Evolutionary conservation across 2,113 vertebrate species (phyloP).

Genomic region (Melanerpes aurifrons): DNA sequence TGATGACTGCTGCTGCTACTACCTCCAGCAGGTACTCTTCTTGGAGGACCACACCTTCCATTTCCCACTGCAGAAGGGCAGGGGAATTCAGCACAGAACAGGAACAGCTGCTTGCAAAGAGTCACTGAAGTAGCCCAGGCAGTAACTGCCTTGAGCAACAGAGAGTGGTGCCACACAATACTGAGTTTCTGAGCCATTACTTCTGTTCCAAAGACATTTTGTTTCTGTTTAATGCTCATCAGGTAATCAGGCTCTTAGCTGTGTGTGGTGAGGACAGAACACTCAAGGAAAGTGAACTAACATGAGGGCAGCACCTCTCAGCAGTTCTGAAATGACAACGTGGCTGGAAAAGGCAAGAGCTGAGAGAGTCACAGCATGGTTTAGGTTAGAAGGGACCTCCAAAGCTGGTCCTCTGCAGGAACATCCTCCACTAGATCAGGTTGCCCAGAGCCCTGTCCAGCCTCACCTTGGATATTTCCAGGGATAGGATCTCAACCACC

Average conservation of each 20-base stretch:
- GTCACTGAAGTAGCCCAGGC: fast-evolving
- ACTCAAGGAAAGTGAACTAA: background rate
- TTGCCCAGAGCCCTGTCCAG: too few relatives aligned
- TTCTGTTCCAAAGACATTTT: background rate
- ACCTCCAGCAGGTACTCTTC: fast-evolving
- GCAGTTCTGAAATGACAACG: background rate
- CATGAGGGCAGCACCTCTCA: background rate
- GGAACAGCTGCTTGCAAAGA: too few relatives aligned
- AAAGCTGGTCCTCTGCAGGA: too few relatives aligned
- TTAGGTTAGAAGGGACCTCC: too few relatives aligned
- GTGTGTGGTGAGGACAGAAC: background rate
- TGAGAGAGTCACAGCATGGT: too few relatives aligned
- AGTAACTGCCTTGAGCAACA: background rate
- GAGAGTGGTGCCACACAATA: too few relatives aligned
- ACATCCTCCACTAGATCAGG: too few relatives aligned
- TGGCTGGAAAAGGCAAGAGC: background rate
- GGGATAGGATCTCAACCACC: too few relatives aligned
- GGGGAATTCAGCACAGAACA: background rate
- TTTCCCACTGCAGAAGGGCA: background rate
- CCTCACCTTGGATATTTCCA: too few relatives aligned
- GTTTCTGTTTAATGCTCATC: background rate
- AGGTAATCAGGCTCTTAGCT: background rate
- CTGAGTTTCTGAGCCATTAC: background rate
- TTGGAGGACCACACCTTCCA: background rate
- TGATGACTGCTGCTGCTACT: too few relatives aligned